A percentile compares a stretch with the other conserved stretches of the same genome.
phyloP scores from a whole-genome alignment of 2,888 invertebrate species.

The Synergus japonicus region DNA sequence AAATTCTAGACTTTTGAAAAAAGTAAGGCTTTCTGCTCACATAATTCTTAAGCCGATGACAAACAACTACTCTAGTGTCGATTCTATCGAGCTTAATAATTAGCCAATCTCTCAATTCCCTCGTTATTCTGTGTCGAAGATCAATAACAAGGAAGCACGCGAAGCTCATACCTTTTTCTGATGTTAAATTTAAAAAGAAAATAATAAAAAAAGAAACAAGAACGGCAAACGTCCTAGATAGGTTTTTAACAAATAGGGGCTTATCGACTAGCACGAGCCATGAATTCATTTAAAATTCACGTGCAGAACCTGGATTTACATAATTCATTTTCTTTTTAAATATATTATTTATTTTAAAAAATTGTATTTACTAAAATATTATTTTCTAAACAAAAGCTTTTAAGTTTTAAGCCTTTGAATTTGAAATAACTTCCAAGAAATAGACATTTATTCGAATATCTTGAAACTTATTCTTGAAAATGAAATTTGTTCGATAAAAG shows the following conservation, averaged over 20 bases:
- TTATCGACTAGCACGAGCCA: background rate
- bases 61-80: slow-evolving; percentile 28
- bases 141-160: slow-evolving; percentile 21
- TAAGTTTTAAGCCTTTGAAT: too few species aligned
- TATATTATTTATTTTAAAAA: background rate
- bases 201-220: background rate
- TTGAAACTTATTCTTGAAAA: background rate
- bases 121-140: slow-evolving; percentile 21
- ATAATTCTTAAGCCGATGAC: slow-evolving; percentile 30
- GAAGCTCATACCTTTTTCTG: slow-evolving; percentile 24
- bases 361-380: too few species aligned
- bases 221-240: background rate
- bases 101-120: slow-evolving; percentile 27
- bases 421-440: too few species aligned
- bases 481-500: slow-evolving; percentile 1
- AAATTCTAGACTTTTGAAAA: background rate
- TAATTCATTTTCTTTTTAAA: background rate
- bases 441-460: too few species aligned
- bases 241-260: background rate
- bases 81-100: slow-evolving; percentile 35
- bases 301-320: background rate
- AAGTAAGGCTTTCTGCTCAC: slow-evolving; percentile 24
- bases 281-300: slow-evolving; percentile 5
- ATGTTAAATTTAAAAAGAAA: slow-evolving; percentile 12
- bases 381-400: too few species aligned